phyloP scores from a whole-genome alignment of 2,113 vertebrate genomes.

The Toxotes jaculatrix region DNA sequence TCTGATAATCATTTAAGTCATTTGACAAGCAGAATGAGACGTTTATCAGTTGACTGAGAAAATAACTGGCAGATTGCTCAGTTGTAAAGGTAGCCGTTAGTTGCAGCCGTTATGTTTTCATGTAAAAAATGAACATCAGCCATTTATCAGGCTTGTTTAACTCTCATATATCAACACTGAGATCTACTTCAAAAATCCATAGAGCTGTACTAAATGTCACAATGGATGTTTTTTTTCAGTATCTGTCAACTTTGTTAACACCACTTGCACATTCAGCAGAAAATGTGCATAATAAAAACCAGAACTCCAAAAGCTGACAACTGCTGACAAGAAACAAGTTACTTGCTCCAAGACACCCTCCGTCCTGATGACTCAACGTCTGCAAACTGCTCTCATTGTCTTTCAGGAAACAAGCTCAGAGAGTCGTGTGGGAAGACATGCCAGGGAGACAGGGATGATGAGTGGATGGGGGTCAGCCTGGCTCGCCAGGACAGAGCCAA shows the following conservation, averaged over 20 bases:
- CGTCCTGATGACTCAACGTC: slow-evolving; percentile 54
- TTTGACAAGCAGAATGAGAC: not conserved
- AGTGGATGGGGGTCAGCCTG: slow-evolving; percentile 99
- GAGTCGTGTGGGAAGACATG: slow-evolving; percentile 95
- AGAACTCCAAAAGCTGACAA: slow-evolving; percentile 28
- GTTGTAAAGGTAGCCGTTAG: not conserved
- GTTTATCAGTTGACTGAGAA: not conserved
- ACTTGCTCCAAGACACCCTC: slow-evolving; percentile 35
- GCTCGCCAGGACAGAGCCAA: slow-evolving; percentile 90
- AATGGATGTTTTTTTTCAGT: not conserved
- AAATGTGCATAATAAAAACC: slow-evolving; percentile 26
- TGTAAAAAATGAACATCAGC: not conserved
- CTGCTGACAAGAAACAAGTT: slow-evolving; percentile 8
- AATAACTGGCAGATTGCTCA: not conserved
- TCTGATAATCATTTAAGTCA: not conserved
- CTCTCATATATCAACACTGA: not conserved
- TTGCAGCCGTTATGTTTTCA: not conserved
- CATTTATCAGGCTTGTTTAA: not conserved
- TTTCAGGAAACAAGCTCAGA: slow-evolving; percentile 89
- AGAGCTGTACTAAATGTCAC: not conserved
- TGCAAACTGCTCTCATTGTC: slow-evolving; percentile 66
- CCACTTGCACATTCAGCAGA: slow-evolving; percentile 15
- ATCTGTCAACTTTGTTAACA: not conserved
- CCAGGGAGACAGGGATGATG: slow-evolving; percentile 92
- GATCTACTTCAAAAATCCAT: not conserved